Conservation (phyloP, 2,888 invertebrate genomes). For the Zelleria hepariella region DNA sequence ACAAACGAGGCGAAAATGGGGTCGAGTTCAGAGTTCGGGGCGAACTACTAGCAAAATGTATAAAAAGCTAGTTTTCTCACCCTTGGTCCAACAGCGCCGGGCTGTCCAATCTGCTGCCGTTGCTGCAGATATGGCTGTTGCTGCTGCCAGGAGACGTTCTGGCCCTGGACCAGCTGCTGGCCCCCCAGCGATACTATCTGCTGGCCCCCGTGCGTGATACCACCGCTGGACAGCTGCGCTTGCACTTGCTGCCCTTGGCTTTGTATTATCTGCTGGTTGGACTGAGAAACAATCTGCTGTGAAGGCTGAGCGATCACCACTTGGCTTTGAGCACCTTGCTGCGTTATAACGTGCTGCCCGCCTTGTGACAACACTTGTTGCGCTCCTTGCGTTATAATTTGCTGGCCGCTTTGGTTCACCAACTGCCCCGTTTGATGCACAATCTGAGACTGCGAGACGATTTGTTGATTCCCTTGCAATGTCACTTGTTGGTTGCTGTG, state of each 20-base stretch:
- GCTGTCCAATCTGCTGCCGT: slow-evolving; percentile 66
- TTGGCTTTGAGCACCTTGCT: slow-evolving; percentile 63
- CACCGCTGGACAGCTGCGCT: slow-evolving; percentile 45
- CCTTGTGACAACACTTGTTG: slow-evolving; percentile 62
- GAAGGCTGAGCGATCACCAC: slow-evolving; percentile 61
- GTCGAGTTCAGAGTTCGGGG: too few species aligned
- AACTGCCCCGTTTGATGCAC: slow-evolving; percentile 63
- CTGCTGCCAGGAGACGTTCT: slow-evolving; percentile 63
- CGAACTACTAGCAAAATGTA: too few species aligned
- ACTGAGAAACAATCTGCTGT: slow-evolving; percentile 63
- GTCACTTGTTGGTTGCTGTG: slow-evolving; percentile 67
- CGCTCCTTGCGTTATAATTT: slow-evolving; percentile 52
- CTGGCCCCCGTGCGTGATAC: slow-evolving; percentile 63
- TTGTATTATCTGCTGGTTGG: slow-evolving; percentile 62
- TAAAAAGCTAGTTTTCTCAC: too few species aligned
- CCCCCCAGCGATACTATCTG: slow-evolving; percentile 63
- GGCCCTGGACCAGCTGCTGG: slow-evolving; percentile 57
- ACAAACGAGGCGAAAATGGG: too few species aligned
- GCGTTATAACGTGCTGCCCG: slow-evolving; percentile 63
- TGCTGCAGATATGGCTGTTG: slow-evolving; percentile 60
- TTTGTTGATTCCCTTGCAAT: slow-evolving; percentile 58
- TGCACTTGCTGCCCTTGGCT: slow-evolving; percentile 55
- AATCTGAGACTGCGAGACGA: slow-evolving; percentile 61
- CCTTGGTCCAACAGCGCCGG: slow-evolving; percentile 63
- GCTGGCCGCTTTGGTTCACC: slow-evolving; percentile 58